These are phyloP conservation scores for Camponotus vicinus DNA, from an alignment of 1,140 invertebrate species.

Conservation along the genomic window DNA sequence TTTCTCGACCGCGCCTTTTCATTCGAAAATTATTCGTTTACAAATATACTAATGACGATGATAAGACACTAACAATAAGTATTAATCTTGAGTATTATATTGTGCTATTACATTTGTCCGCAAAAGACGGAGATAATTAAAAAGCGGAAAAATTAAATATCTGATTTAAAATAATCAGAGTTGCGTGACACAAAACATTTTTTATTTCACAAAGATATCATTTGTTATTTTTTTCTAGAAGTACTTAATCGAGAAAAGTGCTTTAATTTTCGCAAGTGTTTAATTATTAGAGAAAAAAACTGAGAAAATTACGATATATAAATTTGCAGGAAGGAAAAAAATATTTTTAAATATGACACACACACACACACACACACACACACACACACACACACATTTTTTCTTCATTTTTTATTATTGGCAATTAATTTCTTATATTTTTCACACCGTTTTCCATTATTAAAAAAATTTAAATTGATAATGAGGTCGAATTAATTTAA, in stretches of 20 bases:
- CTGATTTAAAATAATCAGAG: slow-evolving; percentile 22
- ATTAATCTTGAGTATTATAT: neutral
- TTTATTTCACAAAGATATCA: neutral
- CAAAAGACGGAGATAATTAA: slow-evolving; percentile 18
- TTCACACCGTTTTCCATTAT: no score
- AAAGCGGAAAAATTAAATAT: slow-evolving; percentile 21
- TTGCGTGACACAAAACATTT: neutral
- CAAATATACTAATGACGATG: slow-evolving; percentile 22
- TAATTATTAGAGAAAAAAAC: neutral
- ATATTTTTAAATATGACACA: neutral
- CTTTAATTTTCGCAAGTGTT: neutral
- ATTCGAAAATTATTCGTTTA: slow-evolving; percentile 32
- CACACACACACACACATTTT: no score
- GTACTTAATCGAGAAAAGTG: neutral
- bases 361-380: no score
- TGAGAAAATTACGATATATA: neutral
- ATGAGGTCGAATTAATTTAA: neutral
- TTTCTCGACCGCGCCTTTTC: slow-evolving; percentile 35
- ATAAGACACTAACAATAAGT: slow-evolving; percentile 1
- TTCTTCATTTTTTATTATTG: neutral
- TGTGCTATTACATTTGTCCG: neutral
- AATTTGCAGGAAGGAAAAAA: neutral
- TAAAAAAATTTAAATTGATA: neutral
- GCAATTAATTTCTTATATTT: neutral
- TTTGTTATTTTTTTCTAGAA: neutral